These are phyloP conservation scores for Choristoneura rosaceana DNA, from an alignment of 2,888 invertebrate species.

Conservation along the genomic window DNA sequence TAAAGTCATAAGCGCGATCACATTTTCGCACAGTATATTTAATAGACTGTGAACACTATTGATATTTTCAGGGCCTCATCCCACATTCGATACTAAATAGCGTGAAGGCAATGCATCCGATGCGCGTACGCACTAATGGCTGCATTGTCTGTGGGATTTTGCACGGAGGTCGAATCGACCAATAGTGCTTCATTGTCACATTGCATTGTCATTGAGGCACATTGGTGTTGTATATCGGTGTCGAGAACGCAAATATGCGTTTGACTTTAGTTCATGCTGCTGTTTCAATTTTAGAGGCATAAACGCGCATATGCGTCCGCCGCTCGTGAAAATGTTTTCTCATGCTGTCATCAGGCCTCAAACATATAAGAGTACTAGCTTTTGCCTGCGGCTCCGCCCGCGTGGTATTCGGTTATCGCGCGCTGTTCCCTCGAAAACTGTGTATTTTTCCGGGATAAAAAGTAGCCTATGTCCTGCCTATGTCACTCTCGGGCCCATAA, in stretches of 20 bases:
- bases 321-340: too few relatives aligned
- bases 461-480: too few relatives aligned
- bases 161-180: constrained; percentile 23
- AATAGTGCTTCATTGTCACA: constrained; percentile 11
- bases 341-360: too few relatives aligned
- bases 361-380: too few relatives aligned
- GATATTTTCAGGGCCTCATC: constrained; percentile 16
- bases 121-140: constrained; percentile 27
- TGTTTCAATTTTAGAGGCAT: too few relatives aligned
- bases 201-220: constrained; percentile 1
- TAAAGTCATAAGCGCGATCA: not conserved
- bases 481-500: too few relatives aligned
- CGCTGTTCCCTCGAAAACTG: too few relatives aligned
- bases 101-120: constrained; percentile 38
- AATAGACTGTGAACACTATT: not conserved
- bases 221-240: not conserved
- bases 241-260: not conserved
- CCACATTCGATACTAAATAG: constrained; percentile 22
- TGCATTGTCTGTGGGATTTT: constrained; percentile 31
- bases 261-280: not conserved
- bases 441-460: too few relatives aligned
- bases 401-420: too few relatives aligned
- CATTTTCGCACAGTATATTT: not conserved
- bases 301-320: too few relatives aligned
- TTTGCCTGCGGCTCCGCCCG: too few relatives aligned